Conservation (phyloP, 2,888 invertebrate genomes). For the Microctonus brassicae region DNA sequence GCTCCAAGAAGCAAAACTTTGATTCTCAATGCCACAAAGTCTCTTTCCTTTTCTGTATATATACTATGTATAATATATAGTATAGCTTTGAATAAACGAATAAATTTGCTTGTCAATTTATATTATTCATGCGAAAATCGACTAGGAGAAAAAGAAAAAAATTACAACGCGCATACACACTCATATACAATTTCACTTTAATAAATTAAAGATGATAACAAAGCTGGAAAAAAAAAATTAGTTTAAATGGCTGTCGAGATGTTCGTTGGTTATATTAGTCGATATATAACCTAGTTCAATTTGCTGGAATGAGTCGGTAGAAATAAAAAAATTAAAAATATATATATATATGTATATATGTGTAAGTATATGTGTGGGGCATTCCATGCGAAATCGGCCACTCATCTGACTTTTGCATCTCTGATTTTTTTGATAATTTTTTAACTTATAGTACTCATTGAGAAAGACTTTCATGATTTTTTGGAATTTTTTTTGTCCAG, state of each 20-base stretch:
- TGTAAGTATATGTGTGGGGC: no score
- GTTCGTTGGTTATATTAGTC: slow-evolving; percentile 21
- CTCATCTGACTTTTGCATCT: no score
- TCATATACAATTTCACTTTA: not conserved
- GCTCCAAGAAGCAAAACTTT: slow-evolving; percentile 2
- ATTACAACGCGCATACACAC: not conserved
- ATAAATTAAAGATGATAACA: not conserved
- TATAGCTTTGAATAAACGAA: not conserved
- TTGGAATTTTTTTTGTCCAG: no score
- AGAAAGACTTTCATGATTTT: no score
- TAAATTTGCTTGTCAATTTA: not conserved
- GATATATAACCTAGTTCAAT: slow-evolving; percentile 31
- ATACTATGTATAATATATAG: no score
- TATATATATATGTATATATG: no score
- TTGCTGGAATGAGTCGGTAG: slow-evolving; percentile 24
- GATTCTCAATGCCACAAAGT: slow-evolving; percentile 12
- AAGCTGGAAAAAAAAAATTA: not conserved
- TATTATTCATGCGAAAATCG: no score
- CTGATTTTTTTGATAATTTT: no score
- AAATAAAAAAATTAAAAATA: slow-evolving; percentile 25
- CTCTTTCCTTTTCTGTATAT: no score
- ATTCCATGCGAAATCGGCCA: no score
- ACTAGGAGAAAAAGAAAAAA: not conserved
- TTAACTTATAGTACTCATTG: no score
- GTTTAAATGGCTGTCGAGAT: slow-evolving; percentile 18